These are phyloP conservation scores for Lochmaea crataegi DNA, from an alignment of 2,888 invertebrate genomes.

Conservation along the genomic window DNA sequence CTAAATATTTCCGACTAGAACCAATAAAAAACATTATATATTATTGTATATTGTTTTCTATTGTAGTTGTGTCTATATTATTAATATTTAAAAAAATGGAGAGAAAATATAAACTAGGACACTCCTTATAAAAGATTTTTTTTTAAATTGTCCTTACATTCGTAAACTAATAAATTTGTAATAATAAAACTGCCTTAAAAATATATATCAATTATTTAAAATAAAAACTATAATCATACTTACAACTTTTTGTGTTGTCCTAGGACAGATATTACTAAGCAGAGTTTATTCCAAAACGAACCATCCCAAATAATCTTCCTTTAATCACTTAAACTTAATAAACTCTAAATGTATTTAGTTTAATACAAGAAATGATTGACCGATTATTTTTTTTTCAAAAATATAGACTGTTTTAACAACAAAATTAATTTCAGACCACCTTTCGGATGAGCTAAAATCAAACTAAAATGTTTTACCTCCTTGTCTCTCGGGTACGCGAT, in stretches of 20 bases:
- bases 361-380: constrained; percentile 12
- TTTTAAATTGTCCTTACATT: too few species aligned
- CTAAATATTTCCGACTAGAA: too few species aligned
- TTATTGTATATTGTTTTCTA: too few species aligned
- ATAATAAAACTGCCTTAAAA: background rate
- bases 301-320: background rate
- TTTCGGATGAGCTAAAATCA: constrained; percentile 60
- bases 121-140: too few species aligned
- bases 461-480: constrained; percentile 65
- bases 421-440: constrained; percentile 53
- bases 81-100: too few species aligned
- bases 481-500: constrained; percentile 55
- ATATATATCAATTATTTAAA: background rate
- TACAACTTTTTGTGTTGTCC: constrained; percentile 39
- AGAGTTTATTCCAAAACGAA: constrained; percentile 6
- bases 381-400: constrained; percentile 1
- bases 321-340: background rate
- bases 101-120: too few species aligned
- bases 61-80: too few species aligned
- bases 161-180: background rate
- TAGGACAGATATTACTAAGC: constrained; percentile 32
- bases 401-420: constrained; percentile 17
- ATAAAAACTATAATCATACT: constrained; percentile 26
- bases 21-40: too few species aligned
- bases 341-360: background rate